phyloP scores from a whole-genome alignment of 2,888 invertebrate species.

The Leptopilina drosophilae region DNA sequence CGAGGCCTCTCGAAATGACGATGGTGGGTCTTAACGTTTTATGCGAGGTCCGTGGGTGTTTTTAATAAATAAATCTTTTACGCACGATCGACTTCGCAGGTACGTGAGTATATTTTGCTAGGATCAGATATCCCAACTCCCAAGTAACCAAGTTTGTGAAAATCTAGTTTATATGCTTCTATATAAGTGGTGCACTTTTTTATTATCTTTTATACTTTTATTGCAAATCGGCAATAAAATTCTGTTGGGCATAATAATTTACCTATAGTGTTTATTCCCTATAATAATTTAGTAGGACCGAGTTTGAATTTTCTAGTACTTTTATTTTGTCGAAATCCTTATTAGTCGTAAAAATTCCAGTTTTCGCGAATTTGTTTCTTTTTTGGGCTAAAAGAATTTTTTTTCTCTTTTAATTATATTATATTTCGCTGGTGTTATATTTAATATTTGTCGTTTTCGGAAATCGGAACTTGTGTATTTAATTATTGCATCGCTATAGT shows the following conservation, averaged over 20 bases:
- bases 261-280: neutral
- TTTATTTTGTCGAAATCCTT: no score
- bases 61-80: conserved; percentile 37
- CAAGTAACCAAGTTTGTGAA: neutral
- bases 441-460: no score
- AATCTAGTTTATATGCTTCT: conserved; percentile 18
- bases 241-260: neutral
- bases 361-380: no score
- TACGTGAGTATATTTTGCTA: conserved; percentile 16
- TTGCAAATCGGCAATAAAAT: conserved; percentile 14
- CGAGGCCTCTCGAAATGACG: neutral
- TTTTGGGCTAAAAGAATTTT: no score
- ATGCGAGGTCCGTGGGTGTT: conserved; percentile 5
- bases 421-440: no score
- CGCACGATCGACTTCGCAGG: conserved; percentile 22
- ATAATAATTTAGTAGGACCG: no score
- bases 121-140: conserved; percentile 4
- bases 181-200: conserved; percentile 6
- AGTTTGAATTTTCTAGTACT: no score
- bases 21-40: conserved; percentile 12
- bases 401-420: no score
- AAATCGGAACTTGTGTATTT: no score
- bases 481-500: no score
- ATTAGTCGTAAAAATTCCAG: no score
- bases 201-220: neutral